Conservation (phyloP, 2,888 invertebrate species). For the Cryptocephalus moraei region DNA sequence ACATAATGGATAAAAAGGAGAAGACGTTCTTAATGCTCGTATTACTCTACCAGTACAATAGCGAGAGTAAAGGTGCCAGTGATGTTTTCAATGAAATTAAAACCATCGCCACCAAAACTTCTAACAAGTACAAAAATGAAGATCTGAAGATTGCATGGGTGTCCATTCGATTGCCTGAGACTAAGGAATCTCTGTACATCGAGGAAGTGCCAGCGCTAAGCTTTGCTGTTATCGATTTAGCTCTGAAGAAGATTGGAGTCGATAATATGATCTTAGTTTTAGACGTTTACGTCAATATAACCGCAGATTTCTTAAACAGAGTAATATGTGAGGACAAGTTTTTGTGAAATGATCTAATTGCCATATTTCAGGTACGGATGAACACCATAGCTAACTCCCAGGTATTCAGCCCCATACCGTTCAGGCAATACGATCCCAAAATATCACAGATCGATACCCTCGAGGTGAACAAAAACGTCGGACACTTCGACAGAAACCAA, state of each 20-base stretch:
- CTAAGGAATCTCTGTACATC: conserved; percentile 13
- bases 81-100: conserved; percentile 44
- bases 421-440: conserved; percentile 75
- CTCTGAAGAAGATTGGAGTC: conserved; percentile 56
- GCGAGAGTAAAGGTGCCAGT: conserved; percentile 50
- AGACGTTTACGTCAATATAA: conserved; percentile 58
- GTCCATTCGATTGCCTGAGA: conserved; percentile 50
- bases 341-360: neutral
- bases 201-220: conserved; percentile 34
- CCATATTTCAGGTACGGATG: conserved; percentile 67
- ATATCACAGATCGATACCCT: conserved; percentile 38
- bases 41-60: conserved; percentile 53
- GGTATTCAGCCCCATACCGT: conserved; percentile 86
- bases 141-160: conserved; percentile 61
- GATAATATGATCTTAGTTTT: conserved; percentile 65
- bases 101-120: conserved; percentile 49
- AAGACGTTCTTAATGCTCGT: conserved; percentile 70
- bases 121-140: conserved; percentile 55
- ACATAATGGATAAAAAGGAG: conserved; percentile 58
- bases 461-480: conserved; percentile 63
- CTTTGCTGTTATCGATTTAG: conserved; percentile 56
- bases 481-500: conserved; percentile 68
- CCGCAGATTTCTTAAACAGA: conserved; percentile 80
- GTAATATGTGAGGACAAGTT: conserved; percentile 36
- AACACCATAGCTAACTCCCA: conserved; percentile 85